These are phyloP conservation scores for Hydrophis major DNA, from an alignment of 2,797 vertebrate genomes.

Conservation along the genomic window DNA sequence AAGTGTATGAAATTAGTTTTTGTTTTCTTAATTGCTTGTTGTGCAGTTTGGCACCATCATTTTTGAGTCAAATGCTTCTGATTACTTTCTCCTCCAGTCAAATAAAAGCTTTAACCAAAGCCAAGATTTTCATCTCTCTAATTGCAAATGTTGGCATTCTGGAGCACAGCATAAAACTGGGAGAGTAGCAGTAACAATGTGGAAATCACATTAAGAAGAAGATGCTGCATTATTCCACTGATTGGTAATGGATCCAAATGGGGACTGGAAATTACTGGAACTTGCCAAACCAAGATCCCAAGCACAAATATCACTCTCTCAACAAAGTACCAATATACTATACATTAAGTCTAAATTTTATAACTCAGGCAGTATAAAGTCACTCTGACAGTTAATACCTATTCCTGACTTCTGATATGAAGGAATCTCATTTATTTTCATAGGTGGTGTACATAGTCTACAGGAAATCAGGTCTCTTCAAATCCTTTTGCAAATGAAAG, in stretches of 20 bases:
- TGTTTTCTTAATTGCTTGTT: not conserved
- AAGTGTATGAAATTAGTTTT: not conserved
- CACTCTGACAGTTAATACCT: not conserved
- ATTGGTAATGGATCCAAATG: not conserved
- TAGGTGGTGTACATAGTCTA: not conserved
- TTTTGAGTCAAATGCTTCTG: not conserved
- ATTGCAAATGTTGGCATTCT: not conserved
- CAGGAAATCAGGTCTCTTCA: not conserved
- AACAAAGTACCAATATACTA: not conserved
- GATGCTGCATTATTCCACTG: not conserved
- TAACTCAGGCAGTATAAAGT: not conserved
- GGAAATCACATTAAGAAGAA: not conserved
- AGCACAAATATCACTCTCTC: not conserved
- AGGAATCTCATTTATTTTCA: not conserved
- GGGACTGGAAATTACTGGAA: not conserved
- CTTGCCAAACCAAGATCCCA: not conserved
- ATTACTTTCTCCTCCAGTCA: not conserved
- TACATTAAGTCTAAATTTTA: not conserved
- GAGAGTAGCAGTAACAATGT: not conserved
- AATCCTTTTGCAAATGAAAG: not conserved
- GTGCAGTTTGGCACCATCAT: not conserved
- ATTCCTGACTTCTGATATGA: not conserved
- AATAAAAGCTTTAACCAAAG: not conserved
- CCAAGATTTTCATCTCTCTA: not conserved
- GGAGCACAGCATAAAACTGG: not conserved